These are phyloP conservation scores for Synergus japonicus DNA, from an alignment of 2,888 invertebrate species.

Conservation along the genomic window DNA sequence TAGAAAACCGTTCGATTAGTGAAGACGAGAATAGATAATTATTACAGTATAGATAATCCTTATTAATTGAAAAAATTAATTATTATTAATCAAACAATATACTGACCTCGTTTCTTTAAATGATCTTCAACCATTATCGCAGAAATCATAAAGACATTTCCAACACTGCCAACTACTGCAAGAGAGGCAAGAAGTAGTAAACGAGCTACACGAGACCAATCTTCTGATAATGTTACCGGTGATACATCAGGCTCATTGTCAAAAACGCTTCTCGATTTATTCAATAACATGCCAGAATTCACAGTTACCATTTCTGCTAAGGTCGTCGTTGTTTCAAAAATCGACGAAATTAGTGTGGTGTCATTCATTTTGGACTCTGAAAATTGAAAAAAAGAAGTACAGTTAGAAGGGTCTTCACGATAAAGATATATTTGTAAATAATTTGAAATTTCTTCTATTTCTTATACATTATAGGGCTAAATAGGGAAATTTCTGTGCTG, in stretches of 20 bases:
- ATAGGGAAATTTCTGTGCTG: no score
- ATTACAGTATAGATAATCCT: no score
- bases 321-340: slow-evolving; percentile 56
- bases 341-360: slow-evolving; percentile 51
- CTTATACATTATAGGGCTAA: no score
- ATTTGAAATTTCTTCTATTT: no score
- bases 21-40: no score
- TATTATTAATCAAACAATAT: neutral
- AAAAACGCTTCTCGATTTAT: slow-evolving; percentile 59
- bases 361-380: slow-evolving; percentile 24
- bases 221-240: slow-evolving; percentile 83
- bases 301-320: slow-evolving; percentile 62
- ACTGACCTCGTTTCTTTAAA: slow-evolving; percentile 82
- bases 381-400: slow-evolving; percentile 8
- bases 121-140: slow-evolving; percentile 86
- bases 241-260: slow-evolving; percentile 78
- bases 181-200: slow-evolving; percentile 83
- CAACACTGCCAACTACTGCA: slow-evolving; percentile 84
- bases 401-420: no score
- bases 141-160: slow-evolving; percentile 88
- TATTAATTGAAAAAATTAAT: no score
- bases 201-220: slow-evolving; percentile 85
- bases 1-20: no score
- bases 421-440: no score
- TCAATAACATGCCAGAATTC: slow-evolving; percentile 62